These are phyloP conservation scores for Zaprionus inermis DNA, from an alignment of 1,140 invertebrate genomes.

Conservation along the genomic window DNA sequence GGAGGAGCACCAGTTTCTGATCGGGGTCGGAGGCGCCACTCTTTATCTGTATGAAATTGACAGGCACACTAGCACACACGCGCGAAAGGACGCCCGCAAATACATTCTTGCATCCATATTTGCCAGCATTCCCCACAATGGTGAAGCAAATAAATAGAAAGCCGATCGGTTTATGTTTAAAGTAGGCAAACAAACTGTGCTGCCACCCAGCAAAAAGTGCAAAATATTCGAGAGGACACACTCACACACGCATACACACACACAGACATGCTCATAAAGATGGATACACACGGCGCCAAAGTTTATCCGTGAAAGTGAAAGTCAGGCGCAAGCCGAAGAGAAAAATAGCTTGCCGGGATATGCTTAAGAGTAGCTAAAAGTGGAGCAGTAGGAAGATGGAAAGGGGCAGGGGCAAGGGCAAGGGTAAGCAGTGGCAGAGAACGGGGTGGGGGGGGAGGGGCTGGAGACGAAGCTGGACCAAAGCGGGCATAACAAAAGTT, in stretches of 20 bases:
- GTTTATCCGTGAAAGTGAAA: slow-evolving; percentile 53
- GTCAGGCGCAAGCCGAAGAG: slow-evolving; percentile 45
- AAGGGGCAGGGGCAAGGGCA: not conserved
- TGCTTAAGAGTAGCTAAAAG: slow-evolving; percentile 5
- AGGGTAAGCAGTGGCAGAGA: not conserved
- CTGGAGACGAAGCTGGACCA: slow-evolving; percentile 30
- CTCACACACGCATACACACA: slow-evolving; percentile 23
- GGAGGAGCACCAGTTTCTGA: slow-evolving; percentile 25
- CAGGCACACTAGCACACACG: slow-evolving; percentile 20
- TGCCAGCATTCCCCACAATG: slow-evolving; percentile 30
- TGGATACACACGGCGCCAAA: slow-evolving; percentile 9
- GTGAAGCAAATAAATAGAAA: slow-evolving; percentile 45
- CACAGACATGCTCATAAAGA: not conserved
- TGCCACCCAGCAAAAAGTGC: slow-evolving; percentile 38
- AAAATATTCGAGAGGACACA: slow-evolving; percentile 56
- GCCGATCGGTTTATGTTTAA: slow-evolving; percentile 73
- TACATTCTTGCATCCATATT: slow-evolving; percentile 44
- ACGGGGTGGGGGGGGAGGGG: too few species aligned
- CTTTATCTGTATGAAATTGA: slow-evolving; percentile 40
- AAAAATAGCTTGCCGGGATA: slow-evolving; percentile 48
- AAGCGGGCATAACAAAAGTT: slow-evolving; percentile 80
- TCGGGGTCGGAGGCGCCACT: slow-evolving; percentile 8
- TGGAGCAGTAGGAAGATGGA: not conserved
- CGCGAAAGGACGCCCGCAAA: slow-evolving; percentile 7
- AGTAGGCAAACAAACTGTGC: slow-evolving; percentile 62